A percentile compares a stretch with the other conserved stretches of the same genome.
Evolutionary conservation across 2,797 vertebrate species (phyloP).

Genomic region (Knipowitschia caucasica): DNA sequence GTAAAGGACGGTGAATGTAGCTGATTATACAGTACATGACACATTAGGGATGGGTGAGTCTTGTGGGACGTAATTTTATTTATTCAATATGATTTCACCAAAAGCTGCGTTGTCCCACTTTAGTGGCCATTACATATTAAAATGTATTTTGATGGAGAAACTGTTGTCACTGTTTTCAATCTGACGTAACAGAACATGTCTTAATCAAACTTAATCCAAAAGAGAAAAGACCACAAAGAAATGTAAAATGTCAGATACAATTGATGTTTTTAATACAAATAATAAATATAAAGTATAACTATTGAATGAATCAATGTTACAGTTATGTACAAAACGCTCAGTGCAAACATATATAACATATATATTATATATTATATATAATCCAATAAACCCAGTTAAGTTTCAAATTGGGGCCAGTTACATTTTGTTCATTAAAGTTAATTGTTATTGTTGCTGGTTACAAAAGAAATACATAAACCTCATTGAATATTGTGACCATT

Average conservation of each 20-base stretch:
- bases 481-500: neutral
- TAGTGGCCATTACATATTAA: conserved; percentile 67
- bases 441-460: neutral
- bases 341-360: too few relatives aligned
- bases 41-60: conserved; percentile 51
- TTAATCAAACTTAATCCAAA: too few relatives aligned
- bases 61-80: conserved; percentile 72
- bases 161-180: neutral
- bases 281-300: too few relatives aligned
- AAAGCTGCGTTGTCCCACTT: conserved; percentile 66
- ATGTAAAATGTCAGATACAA: too few relatives aligned
- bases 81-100: conserved; percentile 70
- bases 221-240: too few relatives aligned
- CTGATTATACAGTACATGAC: conserved; percentile 60
- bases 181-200: too few relatives aligned
- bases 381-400: too few relatives aligned
- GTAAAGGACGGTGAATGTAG: conserved; percentile 73
- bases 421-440: neutral
- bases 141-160: conserved; percentile 44
- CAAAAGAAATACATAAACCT: neutral
- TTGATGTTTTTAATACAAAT: too few relatives aligned
- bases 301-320: too few relatives aligned
- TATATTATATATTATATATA: too few relatives aligned
- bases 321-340: too few relatives aligned
- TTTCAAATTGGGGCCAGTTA: neutral